Percentiles rank a stretch among this genome's conserved stretches.
Conservation (phyloP, 2,797 vertebrate species). For the Gymnodraco acuticeps region DNA sequence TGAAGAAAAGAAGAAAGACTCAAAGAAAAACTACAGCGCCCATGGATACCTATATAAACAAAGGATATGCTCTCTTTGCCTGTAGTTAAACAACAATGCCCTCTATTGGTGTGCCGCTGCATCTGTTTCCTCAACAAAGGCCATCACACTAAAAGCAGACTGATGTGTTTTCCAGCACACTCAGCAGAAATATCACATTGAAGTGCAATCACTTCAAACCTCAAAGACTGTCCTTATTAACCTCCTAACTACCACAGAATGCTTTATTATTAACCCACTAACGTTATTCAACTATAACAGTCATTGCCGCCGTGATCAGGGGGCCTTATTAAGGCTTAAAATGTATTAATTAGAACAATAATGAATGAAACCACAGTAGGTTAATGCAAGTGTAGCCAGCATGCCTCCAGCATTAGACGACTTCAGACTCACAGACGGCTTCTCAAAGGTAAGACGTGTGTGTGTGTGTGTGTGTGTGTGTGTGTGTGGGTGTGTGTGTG, state of each 20-base stretch:
- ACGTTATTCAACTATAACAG: slow-evolving; percentile 76
- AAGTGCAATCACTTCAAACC: slow-evolving; percentile 84
- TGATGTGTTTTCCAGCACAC: slow-evolving; percentile 75
- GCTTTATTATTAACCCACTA: slow-evolving; percentile 78
- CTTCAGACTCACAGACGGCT: slow-evolving; percentile 58
- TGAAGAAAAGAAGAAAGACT: slow-evolving; percentile 40
- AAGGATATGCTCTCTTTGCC: slow-evolving; percentile 55
- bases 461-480: slow-evolving; percentile 7
- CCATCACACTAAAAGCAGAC: slow-evolving; percentile 56
- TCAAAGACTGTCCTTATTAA: slow-evolving; percentile 82
- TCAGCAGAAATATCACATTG: slow-evolving; percentile 85
- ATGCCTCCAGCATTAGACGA: slow-evolving; percentile 59
- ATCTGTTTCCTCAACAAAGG: slow-evolving; percentile 66
- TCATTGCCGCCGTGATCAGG: slow-evolving; percentile 70
- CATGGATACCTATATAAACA: slow-evolving; percentile 71
- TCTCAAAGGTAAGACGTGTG: slow-evolving; percentile 45
- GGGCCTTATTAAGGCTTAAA: slow-evolving; percentile 74
- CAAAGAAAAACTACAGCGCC: slow-evolving; percentile 61
- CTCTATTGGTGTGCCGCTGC: slow-evolving; percentile 83
- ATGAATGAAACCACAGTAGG: slow-evolving; percentile 78
- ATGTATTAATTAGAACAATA: slow-evolving; percentile 79
- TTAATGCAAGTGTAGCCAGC: slow-evolving; percentile 60
- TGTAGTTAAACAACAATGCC: slow-evolving; percentile 87
- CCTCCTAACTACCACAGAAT: slow-evolving; percentile 76
- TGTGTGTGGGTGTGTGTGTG: slow-evolving; percentile 11